A percentile compares a stretch with the other conserved stretches of the same genome.
These are phyloP conservation scores for Atherinosoma microstoma DNA, from an alignment of 2,797 vertebrate species.

Conservation along the genomic window DNA sequence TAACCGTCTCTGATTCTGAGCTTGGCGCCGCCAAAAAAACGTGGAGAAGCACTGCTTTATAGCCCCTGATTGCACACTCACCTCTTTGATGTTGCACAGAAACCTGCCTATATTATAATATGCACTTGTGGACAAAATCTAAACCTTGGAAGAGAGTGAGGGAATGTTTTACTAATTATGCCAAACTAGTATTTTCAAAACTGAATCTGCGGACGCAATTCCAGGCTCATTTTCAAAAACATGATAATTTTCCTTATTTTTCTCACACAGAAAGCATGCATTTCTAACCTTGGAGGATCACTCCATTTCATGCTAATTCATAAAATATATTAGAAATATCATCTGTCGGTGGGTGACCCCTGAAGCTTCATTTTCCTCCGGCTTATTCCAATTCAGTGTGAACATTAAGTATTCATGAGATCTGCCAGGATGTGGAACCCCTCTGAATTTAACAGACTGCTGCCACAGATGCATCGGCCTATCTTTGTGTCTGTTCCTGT, in stretches of 20 bases:
- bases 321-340: slow-evolving; percentile 1
- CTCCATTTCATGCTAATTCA: neutral
- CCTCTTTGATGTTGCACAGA: no score
- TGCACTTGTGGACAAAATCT: no score
- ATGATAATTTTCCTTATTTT: neutral
- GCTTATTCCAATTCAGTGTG: slow-evolving; percentile 35
- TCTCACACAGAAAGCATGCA: neutral
- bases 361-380: slow-evolving; percentile 34
- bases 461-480: slow-evolving; percentile 49
- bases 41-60: no score
- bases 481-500: slow-evolving; percentile 53
- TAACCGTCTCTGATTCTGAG: no score
- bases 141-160: neutral
- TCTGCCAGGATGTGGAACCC: slow-evolving; percentile 52
- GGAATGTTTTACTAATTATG: neutral
- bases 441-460: slow-evolving; percentile 56
- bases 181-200: neutral
- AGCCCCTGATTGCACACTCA: no score
- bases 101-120: no score
- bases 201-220: neutral
- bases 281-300: neutral
- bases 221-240: neutral
- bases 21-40: no score
- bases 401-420: slow-evolving; percentile 63
- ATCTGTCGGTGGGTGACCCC: slow-evolving; percentile 14